phyloP scores from a whole-genome alignment of 1,140 invertebrate species.

The Paralvinella palmiformis region DNA sequence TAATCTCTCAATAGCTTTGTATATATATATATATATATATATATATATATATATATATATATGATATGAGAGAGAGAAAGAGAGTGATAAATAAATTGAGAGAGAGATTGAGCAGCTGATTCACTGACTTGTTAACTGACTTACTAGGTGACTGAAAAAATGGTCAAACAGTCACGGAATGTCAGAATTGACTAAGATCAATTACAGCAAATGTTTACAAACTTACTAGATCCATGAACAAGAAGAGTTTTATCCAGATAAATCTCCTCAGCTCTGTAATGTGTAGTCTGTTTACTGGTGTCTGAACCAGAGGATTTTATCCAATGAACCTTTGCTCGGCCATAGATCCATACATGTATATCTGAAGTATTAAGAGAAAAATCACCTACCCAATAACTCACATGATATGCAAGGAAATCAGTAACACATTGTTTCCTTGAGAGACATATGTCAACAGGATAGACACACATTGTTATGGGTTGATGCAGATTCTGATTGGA shows the following conservation, averaged over 20 bases:
- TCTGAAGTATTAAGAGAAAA: neutral
- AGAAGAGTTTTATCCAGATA: neutral
- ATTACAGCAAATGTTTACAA: neutral
- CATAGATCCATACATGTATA: neutral
- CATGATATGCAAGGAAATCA: too few relatives aligned
- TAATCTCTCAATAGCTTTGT: too few relatives aligned
- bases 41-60: neutral
- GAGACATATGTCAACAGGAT: too few relatives aligned
- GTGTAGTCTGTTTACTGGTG: neutral
- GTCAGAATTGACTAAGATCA: neutral
- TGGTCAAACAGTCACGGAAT: neutral
- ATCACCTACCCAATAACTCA: too few relatives aligned
- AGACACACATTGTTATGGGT: too few relatives aligned
- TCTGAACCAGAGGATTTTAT: neutral
- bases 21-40: too few relatives aligned
- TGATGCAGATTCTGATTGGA: too few relatives aligned
- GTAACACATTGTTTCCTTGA: too few relatives aligned
- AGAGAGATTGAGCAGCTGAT: neutral
- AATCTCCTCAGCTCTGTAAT: constrained; percentile 2
- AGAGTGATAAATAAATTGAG: neutral
- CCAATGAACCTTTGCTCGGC: constrained; percentile 6
- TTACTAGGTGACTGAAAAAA: neutral
- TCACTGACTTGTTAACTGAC: neutral
- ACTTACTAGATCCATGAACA: neutral
- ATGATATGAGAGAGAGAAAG: neutral